Evolutionary conservation across 2,888 invertebrate species (phyloP), one percentile per base, ranked within the genome.

Genomic region (Tetrapedia diversipes): DNA sequence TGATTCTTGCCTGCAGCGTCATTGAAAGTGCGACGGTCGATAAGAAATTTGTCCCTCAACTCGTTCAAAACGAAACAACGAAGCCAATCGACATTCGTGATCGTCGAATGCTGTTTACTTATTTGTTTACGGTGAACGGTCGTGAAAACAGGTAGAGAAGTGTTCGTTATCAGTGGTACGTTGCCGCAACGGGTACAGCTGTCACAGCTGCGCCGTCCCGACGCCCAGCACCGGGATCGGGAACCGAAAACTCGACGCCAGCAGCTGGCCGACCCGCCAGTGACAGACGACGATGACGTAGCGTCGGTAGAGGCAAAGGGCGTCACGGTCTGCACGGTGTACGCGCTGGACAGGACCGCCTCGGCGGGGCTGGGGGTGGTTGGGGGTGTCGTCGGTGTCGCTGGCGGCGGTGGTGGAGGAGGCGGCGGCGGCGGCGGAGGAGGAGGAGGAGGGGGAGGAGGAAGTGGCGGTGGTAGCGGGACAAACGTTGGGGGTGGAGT

Each of bases 321-420:
- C 86, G 88, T 86, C 83, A 88, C 87, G 87, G 87, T 89, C 86
- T 87, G 89, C 90, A 90, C 89, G 87, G 90, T 91, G 90, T 90
- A 90, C 90, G 90, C 91, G 89, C 90, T 91, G 90, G 91, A 91
- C 89, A 91, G 90, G 87, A 87, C 87, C 88, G 89, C 84, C 86
- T 86, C 85, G 87, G 87, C 89, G 88, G 91, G 90, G 89, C 89
- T 89, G 89, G 90, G 91, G 90, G 89, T 91, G 88, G 88, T 90
- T 86, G 90, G 90, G 86, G 90, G 88, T 85, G 86, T 86, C 83
- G 84, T 80, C 57, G 78, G 72, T 74, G 79, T 78, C 70, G 80
- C 66, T 73, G 80, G 72, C 57, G 83, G 77, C 41, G 76, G 61
- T 27, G 79, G 73, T 16, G 74, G 56, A 47, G 76, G 59, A 27